These are phyloP conservation scores for Drosophila ochracea DNA, from an alignment of 2,888 invertebrate genomes.

Conservation along the genomic window DNA sequence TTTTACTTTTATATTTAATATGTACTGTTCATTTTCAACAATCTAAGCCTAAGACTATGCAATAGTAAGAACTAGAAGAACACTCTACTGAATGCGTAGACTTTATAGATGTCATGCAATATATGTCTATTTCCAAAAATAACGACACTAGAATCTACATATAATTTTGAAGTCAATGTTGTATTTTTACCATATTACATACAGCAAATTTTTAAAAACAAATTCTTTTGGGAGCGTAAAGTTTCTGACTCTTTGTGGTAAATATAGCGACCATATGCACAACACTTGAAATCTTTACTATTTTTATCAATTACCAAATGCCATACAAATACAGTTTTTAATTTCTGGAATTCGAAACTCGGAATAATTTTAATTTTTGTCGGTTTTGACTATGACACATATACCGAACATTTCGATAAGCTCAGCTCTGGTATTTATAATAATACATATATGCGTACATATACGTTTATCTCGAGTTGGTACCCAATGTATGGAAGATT, in stretches of 20 bases:
- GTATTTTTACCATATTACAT: background rate
- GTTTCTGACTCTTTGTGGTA: background rate
- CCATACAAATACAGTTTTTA: fast-evolving
- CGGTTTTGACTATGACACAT: background rate
- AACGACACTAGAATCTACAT: too few relatives aligned
- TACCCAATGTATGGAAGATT: background rate
- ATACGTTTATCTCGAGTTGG: background rate
- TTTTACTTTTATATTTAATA: background rate
- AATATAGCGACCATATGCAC: background rate
- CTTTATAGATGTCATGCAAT: background rate
- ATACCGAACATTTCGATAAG: background rate
- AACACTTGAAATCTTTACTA: background rate
- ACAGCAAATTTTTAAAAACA: background rate
- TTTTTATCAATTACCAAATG: background rate
- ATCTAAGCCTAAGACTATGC: slow-evolving; percentile 40
- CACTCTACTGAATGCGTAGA: background rate
- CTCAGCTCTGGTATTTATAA: too few relatives aligned
- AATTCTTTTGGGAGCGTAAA: background rate
- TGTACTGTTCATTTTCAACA: background rate
- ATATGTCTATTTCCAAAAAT: too few relatives aligned
- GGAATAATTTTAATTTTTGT: background rate
- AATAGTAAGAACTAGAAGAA: background rate
- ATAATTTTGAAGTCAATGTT: too few relatives aligned
- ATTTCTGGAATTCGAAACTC: background rate
- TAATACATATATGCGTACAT: background rate